These are phyloP conservation scores for Asarcornis scutulata DNA, from an alignment of 2,113 vertebrate genomes.

Conservation along the genomic window DNA sequence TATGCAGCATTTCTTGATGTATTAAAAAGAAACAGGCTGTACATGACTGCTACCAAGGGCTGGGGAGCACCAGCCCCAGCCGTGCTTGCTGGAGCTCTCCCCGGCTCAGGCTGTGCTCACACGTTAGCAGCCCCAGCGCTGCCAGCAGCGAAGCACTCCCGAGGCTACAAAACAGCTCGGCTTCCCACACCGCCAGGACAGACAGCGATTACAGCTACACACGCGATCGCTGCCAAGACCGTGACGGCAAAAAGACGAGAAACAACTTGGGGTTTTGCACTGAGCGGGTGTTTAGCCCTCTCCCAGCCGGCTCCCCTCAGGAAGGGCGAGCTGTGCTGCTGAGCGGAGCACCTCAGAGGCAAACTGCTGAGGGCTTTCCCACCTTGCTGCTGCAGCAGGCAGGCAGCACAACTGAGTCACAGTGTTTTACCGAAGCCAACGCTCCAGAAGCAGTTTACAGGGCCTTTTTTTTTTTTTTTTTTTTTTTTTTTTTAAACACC, in stretches of 20 bases:
- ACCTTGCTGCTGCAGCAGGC: not conserved
- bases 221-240: not conserved
- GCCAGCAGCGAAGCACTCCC: not conserved
- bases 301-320: not conserved
- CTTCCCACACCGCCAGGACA: not conserved
- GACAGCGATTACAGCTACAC: not conserved
- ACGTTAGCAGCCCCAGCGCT: not conserved
- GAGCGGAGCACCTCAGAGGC: rapidly evolving
- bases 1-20: not conserved
- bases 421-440: not conserved
- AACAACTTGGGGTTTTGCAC: not conserved
- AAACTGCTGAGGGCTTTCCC: not conserved
- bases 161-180: not conserved
- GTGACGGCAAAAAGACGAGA: rapidly evolving
- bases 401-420: not conserved
- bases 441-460: not conserved
- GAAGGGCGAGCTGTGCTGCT: not conserved
- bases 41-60: not conserved
- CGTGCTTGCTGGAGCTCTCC: not conserved
- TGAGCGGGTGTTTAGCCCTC: not conserved
- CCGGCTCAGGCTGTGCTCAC: not conserved
- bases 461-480: not conserved
- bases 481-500: not conserved
- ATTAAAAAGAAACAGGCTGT: not conserved
- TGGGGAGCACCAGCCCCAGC: not conserved